A percentile compares a stretch with the other conserved stretches of the same genome.
Evolutionary conservation across 92 coral and sea anemone genomes (phyloP).

Genomic region (Nematostella vectensis): DNA sequence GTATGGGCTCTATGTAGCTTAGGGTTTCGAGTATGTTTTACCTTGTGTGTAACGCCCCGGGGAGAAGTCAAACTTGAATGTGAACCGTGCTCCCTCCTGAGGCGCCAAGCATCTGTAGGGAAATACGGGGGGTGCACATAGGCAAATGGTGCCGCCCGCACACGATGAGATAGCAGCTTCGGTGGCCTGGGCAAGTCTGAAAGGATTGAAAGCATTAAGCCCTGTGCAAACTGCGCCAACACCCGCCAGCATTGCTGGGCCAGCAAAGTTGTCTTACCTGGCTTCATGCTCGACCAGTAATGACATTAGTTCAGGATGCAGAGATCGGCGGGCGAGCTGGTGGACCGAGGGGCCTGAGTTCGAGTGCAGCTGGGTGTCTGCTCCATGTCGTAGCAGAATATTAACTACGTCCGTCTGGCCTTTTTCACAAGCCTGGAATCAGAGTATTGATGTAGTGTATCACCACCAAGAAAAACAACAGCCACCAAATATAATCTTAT

Average conservation of each 20-base stretch:
- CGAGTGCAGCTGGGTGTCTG: slow-evolving; percentile 61
- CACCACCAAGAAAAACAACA: slow-evolving; percentile 5
- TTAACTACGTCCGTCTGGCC: slow-evolving; percentile 63
- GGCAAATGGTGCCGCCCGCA: slow-evolving; percentile 51
- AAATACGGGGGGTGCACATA: slow-evolving; percentile 56
- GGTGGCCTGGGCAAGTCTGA: slow-evolving; percentile 42
- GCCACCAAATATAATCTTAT: neutral
- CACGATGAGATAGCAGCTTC: slow-evolving; percentile 64
- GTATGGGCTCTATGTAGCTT: no score
- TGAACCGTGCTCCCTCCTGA: slow-evolving; percentile 51
- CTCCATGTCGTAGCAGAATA: slow-evolving; percentile 65
- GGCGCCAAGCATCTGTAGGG: slow-evolving; percentile 79
- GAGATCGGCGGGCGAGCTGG: slow-evolving; percentile 58
- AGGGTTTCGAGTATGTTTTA: no score
- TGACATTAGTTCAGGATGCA: slow-evolving; percentile 45
- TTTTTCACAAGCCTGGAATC: slow-evolving; percentile 72
- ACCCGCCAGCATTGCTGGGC: no score
- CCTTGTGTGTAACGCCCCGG: slow-evolving; percentile 33
- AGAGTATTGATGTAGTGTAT: no score
- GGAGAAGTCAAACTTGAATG: slow-evolving; percentile 39
- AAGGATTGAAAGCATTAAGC: neutral
- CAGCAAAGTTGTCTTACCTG: slow-evolving; percentile 34
- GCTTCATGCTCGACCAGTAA: slow-evolving; percentile 70
- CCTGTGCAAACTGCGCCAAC: no score
- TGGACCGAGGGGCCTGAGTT: slow-evolving; percentile 67